These are phyloP conservation scores for Acanthopagrus latus DNA, from an alignment of 2,797 vertebrate genomes.

Conservation along the genomic window DNA sequence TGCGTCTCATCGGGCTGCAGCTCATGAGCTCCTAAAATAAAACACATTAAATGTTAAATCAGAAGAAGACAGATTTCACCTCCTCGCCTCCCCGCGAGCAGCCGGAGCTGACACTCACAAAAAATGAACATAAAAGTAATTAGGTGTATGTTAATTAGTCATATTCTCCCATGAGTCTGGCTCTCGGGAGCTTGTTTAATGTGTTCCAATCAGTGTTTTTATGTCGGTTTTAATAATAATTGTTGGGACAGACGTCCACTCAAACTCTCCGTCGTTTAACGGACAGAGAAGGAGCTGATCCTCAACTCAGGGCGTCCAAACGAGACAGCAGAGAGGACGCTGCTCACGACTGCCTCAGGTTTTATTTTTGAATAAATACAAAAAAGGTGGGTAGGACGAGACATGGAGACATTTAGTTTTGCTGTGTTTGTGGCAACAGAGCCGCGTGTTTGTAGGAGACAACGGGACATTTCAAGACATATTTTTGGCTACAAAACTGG, in stretches of 20 bases:
- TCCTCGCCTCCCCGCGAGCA: background rate
- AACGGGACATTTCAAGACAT: too few species aligned
- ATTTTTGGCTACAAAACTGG: too few species aligned
- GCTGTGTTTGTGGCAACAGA: too few species aligned
- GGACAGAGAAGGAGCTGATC: background rate
- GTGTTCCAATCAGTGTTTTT: background rate
- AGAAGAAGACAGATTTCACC: background rate
- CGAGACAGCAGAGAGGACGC: background rate
- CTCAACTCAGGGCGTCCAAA: background rate
- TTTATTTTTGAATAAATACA: too few species aligned
- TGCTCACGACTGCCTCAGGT: too few species aligned
- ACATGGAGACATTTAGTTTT: too few species aligned
- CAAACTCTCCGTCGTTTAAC: background rate
- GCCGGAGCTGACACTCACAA: background rate
- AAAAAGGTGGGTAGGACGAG: too few species aligned
- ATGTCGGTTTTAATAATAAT: too few species aligned
- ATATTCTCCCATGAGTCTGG: background rate
- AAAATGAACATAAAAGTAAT: background rate
- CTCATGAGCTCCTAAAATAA: background rate
- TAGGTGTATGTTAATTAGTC: background rate
- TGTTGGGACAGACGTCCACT: background rate
- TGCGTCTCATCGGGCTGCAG: constrained; percentile 3
- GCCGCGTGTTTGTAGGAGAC: too few species aligned
- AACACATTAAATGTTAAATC: background rate
- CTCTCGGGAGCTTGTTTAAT: background rate